Conservation (phyloP, 2,888 invertebrate species). For the Morpho deidamia region DNA sequence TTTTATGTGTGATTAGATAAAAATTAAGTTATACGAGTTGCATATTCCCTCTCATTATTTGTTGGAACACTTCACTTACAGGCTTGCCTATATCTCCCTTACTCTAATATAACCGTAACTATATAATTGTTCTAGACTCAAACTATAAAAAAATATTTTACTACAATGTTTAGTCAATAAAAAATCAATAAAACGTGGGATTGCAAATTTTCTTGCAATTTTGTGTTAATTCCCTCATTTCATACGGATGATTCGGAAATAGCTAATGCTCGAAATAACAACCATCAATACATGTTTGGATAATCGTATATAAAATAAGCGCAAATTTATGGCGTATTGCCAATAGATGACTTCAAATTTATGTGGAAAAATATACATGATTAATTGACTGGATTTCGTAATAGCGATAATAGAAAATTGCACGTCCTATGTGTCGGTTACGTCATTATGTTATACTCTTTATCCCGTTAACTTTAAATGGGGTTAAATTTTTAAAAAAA, state of each 20-base stretch:
- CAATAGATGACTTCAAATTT: conserved; percentile 12
- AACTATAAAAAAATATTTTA: too few relatives aligned
- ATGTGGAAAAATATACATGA: conserved; percentile 11
- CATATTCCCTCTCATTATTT: too few relatives aligned
- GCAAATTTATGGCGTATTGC: conserved; percentile 21
- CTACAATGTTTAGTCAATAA: too few relatives aligned
- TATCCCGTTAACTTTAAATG: too few relatives aligned
- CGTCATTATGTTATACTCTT: background rate
- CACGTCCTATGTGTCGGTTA: background rate
- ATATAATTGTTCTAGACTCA: too few relatives aligned
- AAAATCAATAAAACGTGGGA: too few relatives aligned
- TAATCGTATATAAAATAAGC: conserved; percentile 23
- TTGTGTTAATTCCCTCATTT: background rate
- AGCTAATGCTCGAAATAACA: conserved; percentile 1
- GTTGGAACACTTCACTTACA: too few relatives aligned
- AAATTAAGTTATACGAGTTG: too few relatives aligned
- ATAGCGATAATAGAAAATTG: background rate
- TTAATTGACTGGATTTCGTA: background rate
- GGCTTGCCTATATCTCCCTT: too few relatives aligned
- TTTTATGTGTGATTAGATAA: too few relatives aligned
- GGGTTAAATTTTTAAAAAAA: too few relatives aligned
- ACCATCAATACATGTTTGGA: conserved; percentile 11
- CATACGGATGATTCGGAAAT: background rate
- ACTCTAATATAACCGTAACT: too few relatives aligned
- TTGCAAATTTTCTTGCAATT: background rate